Percentiles rank a stretch among this genome's conserved stretches.
Evolutionary conservation across 2,113 vertebrate species (phyloP).

Genomic region (Tichodroma muraria): DNA sequence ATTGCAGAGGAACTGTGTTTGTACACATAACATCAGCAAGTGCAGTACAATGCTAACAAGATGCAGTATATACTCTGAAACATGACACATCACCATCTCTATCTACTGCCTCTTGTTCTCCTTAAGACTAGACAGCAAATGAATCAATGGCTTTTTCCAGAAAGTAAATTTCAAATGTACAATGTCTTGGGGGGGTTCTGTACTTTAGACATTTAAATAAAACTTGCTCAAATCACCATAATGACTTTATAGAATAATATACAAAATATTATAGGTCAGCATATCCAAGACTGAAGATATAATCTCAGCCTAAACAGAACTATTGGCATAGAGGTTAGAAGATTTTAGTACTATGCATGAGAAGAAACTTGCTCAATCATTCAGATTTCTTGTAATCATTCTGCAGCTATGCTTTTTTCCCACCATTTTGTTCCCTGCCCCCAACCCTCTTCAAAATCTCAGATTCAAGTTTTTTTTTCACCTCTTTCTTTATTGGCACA

Average conservation of each 20-base stretch:
- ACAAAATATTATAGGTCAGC: not conserved
- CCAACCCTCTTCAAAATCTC: not conserved
- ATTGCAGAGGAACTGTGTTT: not conserved
- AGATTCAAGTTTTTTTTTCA: not conserved
- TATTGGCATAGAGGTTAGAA: not conserved
- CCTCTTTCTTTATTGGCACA: not conserved
- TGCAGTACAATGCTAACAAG: not conserved
- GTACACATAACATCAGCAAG: not conserved
- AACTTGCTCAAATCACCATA: not conserved
- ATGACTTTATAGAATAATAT: not conserved
- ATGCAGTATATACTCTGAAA: not conserved
- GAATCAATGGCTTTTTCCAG: not conserved
- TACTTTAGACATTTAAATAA: not conserved
- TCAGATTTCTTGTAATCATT: not conserved
- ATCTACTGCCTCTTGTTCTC: not conserved
- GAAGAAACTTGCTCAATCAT: not conserved
- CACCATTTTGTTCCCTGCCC: not conserved
- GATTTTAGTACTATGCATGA: not conserved
- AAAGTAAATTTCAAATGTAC: not conserved
- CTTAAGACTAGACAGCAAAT: not conserved
- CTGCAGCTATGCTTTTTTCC: not conserved
- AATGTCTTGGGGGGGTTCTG: not conserved
- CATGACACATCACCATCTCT: fast-evolving
- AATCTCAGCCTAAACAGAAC: not conserved
- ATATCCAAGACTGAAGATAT: not conserved